phyloP scores from a whole-genome alignment of 2,797 vertebrate genomes.

The Poliocrania exsul region DNA sequence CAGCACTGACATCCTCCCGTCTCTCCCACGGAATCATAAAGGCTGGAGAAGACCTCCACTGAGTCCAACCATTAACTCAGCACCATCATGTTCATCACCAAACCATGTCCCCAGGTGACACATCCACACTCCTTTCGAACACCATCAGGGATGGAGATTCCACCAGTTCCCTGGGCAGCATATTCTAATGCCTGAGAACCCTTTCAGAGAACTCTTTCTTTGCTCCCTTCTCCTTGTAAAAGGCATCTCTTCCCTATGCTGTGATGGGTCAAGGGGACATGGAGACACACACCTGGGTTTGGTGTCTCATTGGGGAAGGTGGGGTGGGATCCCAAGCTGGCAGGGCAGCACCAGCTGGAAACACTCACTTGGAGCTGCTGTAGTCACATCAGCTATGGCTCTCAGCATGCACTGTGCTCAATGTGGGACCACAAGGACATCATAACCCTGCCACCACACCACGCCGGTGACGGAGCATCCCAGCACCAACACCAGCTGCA shows the following conservation, averaged over 20 bases:
- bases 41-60: not conserved
- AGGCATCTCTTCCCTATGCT: not conserved
- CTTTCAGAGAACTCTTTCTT: not conserved
- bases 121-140: not conserved
- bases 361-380: not conserved
- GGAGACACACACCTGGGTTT: not conserved
- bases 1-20: too few species aligned
- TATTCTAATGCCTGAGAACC: not conserved
- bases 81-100: not conserved
- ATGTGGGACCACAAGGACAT: fast-evolving
- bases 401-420: fast-evolving
- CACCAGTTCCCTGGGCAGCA: not conserved
- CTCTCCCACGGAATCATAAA: not conserved
- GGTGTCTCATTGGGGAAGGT: fast-evolving
- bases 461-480: fast-evolving
- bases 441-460: fast-evolving
- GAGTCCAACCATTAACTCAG: not conserved
- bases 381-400: fast-evolving
- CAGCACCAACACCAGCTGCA: not conserved
- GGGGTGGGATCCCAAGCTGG: not conserved
- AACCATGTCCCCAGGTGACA: not conserved
- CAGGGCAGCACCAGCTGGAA: not conserved
- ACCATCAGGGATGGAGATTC: not conserved
- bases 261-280: fast-evolving
- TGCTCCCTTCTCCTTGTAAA: not conserved